phyloP scores from a whole-genome alignment of 2,888 invertebrate genomes.

The Tachina grossa region DNA sequence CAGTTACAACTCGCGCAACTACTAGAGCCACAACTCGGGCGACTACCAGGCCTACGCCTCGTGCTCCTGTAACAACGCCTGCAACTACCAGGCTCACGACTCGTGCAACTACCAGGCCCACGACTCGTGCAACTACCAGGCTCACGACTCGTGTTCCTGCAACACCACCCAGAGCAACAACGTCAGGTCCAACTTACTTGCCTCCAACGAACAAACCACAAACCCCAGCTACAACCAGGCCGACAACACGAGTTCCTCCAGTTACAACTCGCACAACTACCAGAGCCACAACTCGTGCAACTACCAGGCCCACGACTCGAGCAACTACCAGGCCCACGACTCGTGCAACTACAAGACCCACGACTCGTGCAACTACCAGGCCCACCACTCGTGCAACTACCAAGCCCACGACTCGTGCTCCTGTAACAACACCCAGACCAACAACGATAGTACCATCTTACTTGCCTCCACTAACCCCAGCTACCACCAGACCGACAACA shows the following conservation, averaged over 20 bases:
- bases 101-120: slow-evolving; percentile 41
- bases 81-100: slow-evolving; percentile 67
- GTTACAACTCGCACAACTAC: slow-evolving; percentile 59
- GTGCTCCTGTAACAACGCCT: slow-evolving; percentile 49
- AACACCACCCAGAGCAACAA: slow-evolving; percentile 31
- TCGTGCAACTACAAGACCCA: too few relatives aligned
- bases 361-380: too few relatives aligned
- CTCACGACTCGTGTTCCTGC: neutral
- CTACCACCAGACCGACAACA: too few relatives aligned
- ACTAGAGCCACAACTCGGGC: slow-evolving; percentile 60
- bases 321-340: neutral
- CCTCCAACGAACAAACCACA: slow-evolving; percentile 63
- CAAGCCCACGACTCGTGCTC: too few relatives aligned
- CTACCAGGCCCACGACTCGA: too few relatives aligned
- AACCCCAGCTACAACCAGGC: slow-evolving; percentile 69
- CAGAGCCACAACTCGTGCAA: slow-evolving; percentile 57
- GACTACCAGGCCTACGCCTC: neutral
- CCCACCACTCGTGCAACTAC: too few relatives aligned
- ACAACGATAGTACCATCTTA: too few relatives aligned
- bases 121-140: slow-evolving; percentile 29
- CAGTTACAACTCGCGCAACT: slow-evolving; percentile 60
- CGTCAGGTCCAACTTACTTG: slow-evolving; percentile 2
- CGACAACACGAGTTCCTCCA: slow-evolving; percentile 65
- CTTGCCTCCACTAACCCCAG: too few relatives aligned
- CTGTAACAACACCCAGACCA: too few relatives aligned